These are phyloP conservation scores for Salvator merianae DNA, from an alignment of 2,113 vertebrate genomes.

Conservation along the genomic window DNA sequence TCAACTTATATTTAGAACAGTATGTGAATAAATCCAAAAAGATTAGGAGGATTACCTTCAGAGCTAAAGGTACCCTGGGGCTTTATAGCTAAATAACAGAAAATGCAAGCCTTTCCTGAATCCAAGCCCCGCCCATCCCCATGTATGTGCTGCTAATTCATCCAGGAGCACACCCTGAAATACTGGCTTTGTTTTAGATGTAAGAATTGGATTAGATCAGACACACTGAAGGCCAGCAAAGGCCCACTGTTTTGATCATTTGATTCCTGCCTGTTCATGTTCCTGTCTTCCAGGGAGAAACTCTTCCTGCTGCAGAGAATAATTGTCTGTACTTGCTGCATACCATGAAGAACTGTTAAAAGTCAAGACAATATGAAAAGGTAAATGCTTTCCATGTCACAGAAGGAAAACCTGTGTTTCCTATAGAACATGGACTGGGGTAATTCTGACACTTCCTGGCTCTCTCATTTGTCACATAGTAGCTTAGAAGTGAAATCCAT, in stretches of 20 bases:
- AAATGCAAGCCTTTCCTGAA: background rate
- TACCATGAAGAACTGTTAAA: background rate
- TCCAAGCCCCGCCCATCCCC: background rate
- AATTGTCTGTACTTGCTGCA: background rate
- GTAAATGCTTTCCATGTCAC: background rate
- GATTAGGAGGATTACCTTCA: background rate
- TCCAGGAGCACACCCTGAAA: background rate
- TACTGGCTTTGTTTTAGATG: slow-evolving; percentile 3
- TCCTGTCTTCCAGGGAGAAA: background rate
- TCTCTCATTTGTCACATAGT: background rate
- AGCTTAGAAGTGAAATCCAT: background rate
- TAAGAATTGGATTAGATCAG: slow-evolving; percentile 6
- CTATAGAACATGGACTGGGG: background rate
- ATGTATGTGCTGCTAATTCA: background rate
- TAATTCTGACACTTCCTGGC: background rate
- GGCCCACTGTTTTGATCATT: slow-evolving; percentile 8
- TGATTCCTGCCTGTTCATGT: background rate
- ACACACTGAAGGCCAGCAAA: background rate
- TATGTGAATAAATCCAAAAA: slow-evolving; percentile 23
- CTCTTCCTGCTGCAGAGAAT: slow-evolving; percentile 3
- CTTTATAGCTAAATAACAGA: background rate
- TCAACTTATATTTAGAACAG: background rate
- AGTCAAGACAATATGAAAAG: background rate
- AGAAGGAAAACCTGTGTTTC: background rate
- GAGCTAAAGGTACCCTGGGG: background rate